phyloP scores from a whole-genome alignment of 2,113 vertebrate species.

The Pedetes capensis region DNA sequence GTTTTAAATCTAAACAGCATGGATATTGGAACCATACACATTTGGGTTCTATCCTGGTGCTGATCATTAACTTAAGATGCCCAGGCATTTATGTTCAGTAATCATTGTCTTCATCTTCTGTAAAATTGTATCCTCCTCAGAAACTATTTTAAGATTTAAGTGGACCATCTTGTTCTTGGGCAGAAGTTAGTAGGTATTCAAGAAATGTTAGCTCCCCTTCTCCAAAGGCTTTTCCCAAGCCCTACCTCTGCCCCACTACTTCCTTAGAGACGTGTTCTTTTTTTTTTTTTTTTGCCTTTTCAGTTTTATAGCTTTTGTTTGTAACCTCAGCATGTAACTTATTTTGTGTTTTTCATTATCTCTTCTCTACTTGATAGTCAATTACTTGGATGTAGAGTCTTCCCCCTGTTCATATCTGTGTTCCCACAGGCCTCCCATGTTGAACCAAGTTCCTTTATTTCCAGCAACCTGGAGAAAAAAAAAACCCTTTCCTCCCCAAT shows the following conservation, averaged over 20 bases:
- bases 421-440: not conserved
- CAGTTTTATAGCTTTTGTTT: not conserved
- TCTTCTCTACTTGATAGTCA: not conserved
- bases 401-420: not conserved
- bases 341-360: not conserved
- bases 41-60: not conserved
- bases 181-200: not conserved
- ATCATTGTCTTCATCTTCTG: not conserved
- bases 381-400: not conserved
- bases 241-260: fast-evolving
- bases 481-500: not conserved
- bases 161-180: not conserved
- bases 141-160: not conserved
- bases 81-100: not conserved
- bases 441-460: not conserved
- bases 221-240: not conserved
- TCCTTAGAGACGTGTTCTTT: not conserved
- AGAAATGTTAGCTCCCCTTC: not conserved
- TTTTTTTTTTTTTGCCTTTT: not conserved
- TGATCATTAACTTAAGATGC: not conserved
- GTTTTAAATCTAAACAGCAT: not conserved
- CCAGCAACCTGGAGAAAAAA: not conserved
- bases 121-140: not conserved
- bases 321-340: not conserved
- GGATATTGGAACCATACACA: not conserved